These are phyloP conservation scores for Seladonia tumulorum DNA, from an alignment of 2,888 invertebrate genomes.

Conservation along the genomic window DNA sequence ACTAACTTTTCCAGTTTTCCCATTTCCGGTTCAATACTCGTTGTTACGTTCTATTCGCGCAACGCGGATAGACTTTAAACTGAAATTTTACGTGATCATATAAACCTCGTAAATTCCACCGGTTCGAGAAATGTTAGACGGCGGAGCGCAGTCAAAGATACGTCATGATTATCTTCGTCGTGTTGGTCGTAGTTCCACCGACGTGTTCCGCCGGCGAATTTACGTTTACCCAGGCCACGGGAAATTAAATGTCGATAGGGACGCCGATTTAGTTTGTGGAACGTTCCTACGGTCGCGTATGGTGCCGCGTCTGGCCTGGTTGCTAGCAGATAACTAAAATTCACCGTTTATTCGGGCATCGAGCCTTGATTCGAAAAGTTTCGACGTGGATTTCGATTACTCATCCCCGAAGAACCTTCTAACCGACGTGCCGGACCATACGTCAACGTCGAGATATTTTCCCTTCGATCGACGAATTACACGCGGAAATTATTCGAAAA, in stretches of 20 bases:
- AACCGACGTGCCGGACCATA: neutral
- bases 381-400: constrained; percentile 58
- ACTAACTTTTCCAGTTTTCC: neutral
- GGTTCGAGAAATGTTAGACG: constrained; percentile 4
- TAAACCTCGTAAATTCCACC: constrained; percentile 1
- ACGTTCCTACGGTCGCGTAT: constrained; percentile 18
- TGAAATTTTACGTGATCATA: neutral
- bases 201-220: constrained; percentile 53
- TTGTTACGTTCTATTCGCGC: neutral
- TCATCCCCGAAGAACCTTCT: constrained; percentile 24
- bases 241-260: constrained; percentile 72
- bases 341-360: constrained; percentile 60
- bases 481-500: neutral
- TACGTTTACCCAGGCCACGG: constrained; percentile 65
- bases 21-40: neutral
- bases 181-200: constrained; percentile 13
- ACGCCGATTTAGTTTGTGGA: constrained; percentile 61
- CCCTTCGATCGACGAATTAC: neutral
- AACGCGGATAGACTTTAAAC: neutral
- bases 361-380: constrained; percentile 43
- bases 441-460: constrained; percentile 14
- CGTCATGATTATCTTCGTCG: constrained; percentile 53
- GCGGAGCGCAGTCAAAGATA: constrained; percentile 13
- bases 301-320: constrained; percentile 19
- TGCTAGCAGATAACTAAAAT: constrained; percentile 63